Conservation (phyloP, 2,888 invertebrate species). For the Mactromeris polynyma region DNA sequence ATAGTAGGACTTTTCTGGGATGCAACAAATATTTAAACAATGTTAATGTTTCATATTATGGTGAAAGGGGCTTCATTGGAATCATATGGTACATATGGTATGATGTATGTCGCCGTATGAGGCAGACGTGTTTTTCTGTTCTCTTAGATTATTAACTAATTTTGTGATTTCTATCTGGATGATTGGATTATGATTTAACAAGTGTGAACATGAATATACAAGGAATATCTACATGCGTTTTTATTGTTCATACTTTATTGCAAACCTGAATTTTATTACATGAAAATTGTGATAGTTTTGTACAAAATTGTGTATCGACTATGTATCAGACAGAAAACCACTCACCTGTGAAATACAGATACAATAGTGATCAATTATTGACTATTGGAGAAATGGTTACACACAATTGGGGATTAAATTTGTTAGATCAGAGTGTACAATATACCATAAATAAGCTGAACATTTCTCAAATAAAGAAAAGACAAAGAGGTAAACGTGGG, state of each 20-base stretch:
- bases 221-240: no score
- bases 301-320: not conserved
- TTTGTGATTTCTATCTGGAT: not conserved
- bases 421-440: not conserved
- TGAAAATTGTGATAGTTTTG: no score
- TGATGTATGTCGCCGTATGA: conserved; percentile 16
- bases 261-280: no score
- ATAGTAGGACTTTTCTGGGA: not conserved
- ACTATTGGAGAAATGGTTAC: not conserved
- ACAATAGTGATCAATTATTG: not conserved
- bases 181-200: not conserved
- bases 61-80: not conserved
- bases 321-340: not conserved
- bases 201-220: no score
- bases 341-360: conserved; percentile 2
- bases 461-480: not conserved
- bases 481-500: conserved; percentile 13
- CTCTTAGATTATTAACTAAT: conserved; percentile 11
- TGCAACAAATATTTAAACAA: not conserved
- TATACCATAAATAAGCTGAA: conserved; percentile 8
- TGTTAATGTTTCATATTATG: not conserved
- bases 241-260: no score
- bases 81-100: no score
- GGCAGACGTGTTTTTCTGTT: conserved; percentile 10
- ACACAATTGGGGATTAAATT: not conserved